Evolutionary conservation across 2,113 vertebrate genomes (phyloP), one percentile per base, ranked within the genome.

Genomic region (Hypocryptadius cinnamomeus): DNA sequence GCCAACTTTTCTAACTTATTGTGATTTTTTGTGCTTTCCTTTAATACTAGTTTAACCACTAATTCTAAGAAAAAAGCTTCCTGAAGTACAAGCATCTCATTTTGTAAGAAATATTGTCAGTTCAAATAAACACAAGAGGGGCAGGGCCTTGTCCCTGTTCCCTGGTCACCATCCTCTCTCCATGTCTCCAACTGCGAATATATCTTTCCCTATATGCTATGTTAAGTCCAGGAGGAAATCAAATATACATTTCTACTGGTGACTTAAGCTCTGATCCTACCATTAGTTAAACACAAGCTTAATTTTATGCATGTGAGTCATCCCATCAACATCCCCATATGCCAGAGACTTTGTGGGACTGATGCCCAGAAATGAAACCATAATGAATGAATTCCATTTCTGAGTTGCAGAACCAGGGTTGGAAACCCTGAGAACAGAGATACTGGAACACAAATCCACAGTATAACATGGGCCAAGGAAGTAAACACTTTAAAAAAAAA

Each of bases 251-350:
- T 92, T 86, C 77, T 72, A 60, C 37, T 48, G 70, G 73, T 72
- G 72, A 86, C 40, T 94, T 84, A 84, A 89, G 48, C 37, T 81
- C 83, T 79, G 72, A 92, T 94, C 56, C 40, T 76, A 68, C 90
- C 61, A 74, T 81, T 84, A 94, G 85, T 83, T 93, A 84, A 93
- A 90, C 40, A 79, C 69, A 74, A 90, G 53, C 45, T 84, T 89
- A 71, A 90, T 81, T 94, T 92, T 89, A 81, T 86, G 61, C 61
- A 86, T 83, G 19, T 90, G 92, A 96, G 69, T 94, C 86, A 89
- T 86, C 37, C 65, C 76, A 81, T 59, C 68, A 92, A n/a, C 48
- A 84, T 79, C 61, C 22, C 57, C 69, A 84, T 84, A 92, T 79
- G 69, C 61, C 83, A 81, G 56, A 94, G 47, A 86, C 40, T 95